Percentiles rank a stretch among this genome's conserved stretches.
Evolutionary conservation across 2,113 vertebrate species (phyloP).

Genomic region (Gallinago undulata): DNA sequence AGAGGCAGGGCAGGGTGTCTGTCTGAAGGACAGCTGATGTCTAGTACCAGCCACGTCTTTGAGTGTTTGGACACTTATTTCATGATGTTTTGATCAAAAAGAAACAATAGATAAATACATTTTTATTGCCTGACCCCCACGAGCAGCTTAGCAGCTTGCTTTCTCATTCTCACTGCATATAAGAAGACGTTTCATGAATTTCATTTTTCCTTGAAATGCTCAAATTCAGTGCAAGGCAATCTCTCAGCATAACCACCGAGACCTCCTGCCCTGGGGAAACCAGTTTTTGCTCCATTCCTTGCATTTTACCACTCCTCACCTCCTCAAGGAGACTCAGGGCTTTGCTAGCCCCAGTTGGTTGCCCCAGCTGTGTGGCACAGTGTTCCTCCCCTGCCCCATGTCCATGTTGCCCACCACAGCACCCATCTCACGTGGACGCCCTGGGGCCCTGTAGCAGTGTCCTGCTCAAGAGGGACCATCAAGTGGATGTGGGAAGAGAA

Average conservation of each 20-base stretch:
- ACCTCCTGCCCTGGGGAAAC: neutral
- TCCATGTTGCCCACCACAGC: neutral
- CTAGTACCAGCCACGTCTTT: neutral
- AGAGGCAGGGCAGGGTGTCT: neutral
- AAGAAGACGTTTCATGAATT: neutral
- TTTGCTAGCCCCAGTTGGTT: neutral
- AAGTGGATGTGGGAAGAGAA: neutral
- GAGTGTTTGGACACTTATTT: neutral
- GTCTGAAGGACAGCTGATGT: neutral
- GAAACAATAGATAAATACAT: neutral
- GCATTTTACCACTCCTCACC: neutral
- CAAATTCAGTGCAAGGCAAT: neutral
- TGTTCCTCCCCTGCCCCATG: neutral
- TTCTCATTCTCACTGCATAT: neutral
- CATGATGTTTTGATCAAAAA: neutral
- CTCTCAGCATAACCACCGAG: neutral
- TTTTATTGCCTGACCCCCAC: neutral
- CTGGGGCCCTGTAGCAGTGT: neutral
- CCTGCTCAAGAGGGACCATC: neutral
- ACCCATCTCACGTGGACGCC: neutral
- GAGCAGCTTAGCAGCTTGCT: neutral
- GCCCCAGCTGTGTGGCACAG: neutral
- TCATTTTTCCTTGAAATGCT: neutral
- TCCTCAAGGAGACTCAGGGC: neutral
- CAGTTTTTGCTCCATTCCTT: neutral